phyloP scores from a whole-genome alignment of 2,113 vertebrate genomes.

The Crocuta crocuta region DNA sequence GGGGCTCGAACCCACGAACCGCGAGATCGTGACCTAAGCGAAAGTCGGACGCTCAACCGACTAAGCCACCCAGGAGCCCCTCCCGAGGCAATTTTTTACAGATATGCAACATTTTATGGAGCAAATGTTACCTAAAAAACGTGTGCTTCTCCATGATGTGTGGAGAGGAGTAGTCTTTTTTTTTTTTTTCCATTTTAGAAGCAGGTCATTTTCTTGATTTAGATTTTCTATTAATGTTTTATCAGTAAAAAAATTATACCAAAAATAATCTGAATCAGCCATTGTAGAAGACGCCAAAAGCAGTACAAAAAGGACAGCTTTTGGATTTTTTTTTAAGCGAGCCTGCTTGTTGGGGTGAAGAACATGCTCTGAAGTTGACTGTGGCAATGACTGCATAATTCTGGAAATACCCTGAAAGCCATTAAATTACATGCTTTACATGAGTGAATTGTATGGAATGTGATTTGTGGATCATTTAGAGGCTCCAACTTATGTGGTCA shows the following conservation, averaged over 20 bases:
- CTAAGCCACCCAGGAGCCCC: no score
- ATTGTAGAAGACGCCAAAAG: neutral
- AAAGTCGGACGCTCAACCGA: no score
- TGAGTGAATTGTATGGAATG: neutral
- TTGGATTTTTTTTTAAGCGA: neutral
- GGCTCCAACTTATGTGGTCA: neutral
- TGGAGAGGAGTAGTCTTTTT: neutral
- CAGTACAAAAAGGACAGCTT: neutral
- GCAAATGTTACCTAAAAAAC: neutral
- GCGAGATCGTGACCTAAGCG: no score
- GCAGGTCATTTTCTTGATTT: conserved; percentile 34
- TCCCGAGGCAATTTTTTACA: neutral
- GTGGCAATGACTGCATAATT: neutral
- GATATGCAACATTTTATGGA: neutral
- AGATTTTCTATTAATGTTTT: conserved; percentile 12
- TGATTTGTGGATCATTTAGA: neutral
- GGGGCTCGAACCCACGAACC: no score
- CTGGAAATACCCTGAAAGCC: neutral
- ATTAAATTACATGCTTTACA: neutral
- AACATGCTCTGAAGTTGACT: neutral
- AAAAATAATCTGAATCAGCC: conserved; percentile 61
- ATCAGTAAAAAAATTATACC: neutral
- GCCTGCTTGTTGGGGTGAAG: neutral
- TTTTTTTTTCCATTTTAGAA: conserved; percentile 45
- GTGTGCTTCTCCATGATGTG: neutral